phyloP scores from a whole-genome alignment of 2,113 vertebrate species.

The Elephas maximus region DNA sequence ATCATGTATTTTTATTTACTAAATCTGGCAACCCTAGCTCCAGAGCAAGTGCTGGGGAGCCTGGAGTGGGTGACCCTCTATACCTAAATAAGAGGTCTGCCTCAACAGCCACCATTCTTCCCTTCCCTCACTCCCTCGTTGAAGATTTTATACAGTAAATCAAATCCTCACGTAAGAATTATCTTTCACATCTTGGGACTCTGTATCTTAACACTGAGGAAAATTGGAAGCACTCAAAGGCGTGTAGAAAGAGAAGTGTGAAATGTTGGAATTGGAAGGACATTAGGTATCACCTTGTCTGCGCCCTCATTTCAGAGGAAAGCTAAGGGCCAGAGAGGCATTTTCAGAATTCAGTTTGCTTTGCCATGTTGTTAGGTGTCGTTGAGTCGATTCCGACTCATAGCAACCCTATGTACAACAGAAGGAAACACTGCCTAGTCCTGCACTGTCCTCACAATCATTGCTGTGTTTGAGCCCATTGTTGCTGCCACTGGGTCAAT shows the following conservation, averaged over 20 bases:
- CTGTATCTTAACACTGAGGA: neutral
- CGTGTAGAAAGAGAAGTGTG: neutral
- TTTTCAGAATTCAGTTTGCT: neutral
- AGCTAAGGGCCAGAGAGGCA: neutral
- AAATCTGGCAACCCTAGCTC: no score
- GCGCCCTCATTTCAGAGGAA: neutral
- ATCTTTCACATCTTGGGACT: neutral
- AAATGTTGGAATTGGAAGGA: neutral
- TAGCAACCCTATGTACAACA: no score
- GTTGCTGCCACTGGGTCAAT: no score
- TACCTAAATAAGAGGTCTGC: no score
- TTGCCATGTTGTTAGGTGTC: no score
- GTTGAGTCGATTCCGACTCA: no score
- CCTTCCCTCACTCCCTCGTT: no score
- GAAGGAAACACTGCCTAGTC: no score
- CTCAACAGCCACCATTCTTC: neutral
- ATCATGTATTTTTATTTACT: neutral
- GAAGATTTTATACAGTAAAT: neutral
- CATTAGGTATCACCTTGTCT: fast-evolving
- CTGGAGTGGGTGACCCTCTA: fast-evolving
- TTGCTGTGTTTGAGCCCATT: no score
- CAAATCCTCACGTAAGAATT: neutral
- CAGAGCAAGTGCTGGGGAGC: neutral
- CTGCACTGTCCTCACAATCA: no score
- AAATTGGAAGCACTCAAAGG: no score